These are phyloP conservation scores for Todus mexicanus DNA, from an alignment of 2,797 vertebrate genomes.

Conservation along the genomic window DNA sequence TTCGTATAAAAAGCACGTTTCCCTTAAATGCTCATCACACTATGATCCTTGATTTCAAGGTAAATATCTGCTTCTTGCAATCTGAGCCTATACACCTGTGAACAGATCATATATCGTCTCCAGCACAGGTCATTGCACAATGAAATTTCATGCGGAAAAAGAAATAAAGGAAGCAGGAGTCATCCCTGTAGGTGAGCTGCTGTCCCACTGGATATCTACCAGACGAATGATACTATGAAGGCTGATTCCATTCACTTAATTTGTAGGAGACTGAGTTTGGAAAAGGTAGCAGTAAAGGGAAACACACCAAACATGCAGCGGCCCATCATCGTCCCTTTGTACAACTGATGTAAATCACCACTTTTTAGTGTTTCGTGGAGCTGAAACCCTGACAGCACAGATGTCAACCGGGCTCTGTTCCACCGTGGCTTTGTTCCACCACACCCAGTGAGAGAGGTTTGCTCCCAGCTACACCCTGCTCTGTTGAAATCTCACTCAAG, in stretches of 20 bases:
- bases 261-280: background rate
- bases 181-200: background rate
- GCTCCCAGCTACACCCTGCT: background rate
- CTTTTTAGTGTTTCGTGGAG: background rate
- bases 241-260: no score
- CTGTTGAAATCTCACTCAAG: background rate
- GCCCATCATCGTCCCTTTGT: fast-evolving
- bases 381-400: background rate
- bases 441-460: background rate
- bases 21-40: background rate
- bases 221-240: no score
- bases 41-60: background rate
- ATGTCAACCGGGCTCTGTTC: background rate
- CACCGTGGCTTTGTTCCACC: background rate
- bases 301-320: background rate
- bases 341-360: background rate
- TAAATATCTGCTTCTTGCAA: background rate
- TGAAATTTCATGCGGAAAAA: background rate
- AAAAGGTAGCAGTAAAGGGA: fast-evolving
- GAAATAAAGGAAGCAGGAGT: background rate
- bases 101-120: background rate
- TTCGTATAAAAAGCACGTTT: background rate
- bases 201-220: background rate
- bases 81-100: background rate
- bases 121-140: background rate